phyloP scores from a whole-genome alignment of 2,797 vertebrate genomes.

The Amblyopsis hoosieri region DNA sequence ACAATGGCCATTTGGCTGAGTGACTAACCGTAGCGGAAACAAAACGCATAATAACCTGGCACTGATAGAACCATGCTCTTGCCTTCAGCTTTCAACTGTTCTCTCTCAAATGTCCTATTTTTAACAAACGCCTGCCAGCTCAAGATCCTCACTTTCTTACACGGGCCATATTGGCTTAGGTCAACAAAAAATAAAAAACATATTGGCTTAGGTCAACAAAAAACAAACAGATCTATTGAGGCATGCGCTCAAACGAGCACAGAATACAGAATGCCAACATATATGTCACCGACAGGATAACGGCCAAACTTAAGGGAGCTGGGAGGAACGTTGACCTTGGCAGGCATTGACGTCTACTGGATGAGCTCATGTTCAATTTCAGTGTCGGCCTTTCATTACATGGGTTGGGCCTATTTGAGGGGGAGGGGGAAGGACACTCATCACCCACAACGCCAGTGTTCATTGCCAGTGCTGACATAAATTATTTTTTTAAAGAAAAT shows the following conservation, averaged over 20 bases:
- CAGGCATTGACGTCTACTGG: slow-evolving; percentile 15
- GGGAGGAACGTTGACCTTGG: slow-evolving; percentile 42
- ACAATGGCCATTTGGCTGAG: slow-evolving; percentile 1
- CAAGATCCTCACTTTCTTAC: slow-evolving; percentile 31
- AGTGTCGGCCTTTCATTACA: slow-evolving; percentile 22
- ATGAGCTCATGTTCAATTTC: slow-evolving; percentile 35
- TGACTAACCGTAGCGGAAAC: background rate
- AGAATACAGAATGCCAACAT: slow-evolving; percentile 18
- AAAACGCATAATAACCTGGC: slow-evolving; percentile 19
- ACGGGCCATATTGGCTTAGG: slow-evolving; percentile 22
- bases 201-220: slow-evolving; percentile 38
- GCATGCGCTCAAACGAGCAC: slow-evolving; percentile 25
- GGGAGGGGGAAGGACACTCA: slow-evolving; percentile 35
- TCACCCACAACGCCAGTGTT: slow-evolving; percentile 24
- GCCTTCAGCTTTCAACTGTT: background rate
- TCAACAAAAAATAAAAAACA: slow-evolving; percentile 23
- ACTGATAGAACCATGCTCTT: background rate
- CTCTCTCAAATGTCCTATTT: slow-evolving; percentile 8
- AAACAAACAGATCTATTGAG: slow-evolving; percentile 24
- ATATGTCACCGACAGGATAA: slow-evolving; percentile 44
- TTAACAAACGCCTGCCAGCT: slow-evolving; percentile 30
- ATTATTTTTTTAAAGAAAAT: background rate
- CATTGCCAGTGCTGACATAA: slow-evolving; percentile 30
- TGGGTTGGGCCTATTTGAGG: slow-evolving; percentile 29
- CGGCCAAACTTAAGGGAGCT: slow-evolving; percentile 24